These are phyloP conservation scores for Gymnosoma rotundatum DNA, from an alignment of 2,888 invertebrate genomes.

Conservation along the genomic window DNA sequence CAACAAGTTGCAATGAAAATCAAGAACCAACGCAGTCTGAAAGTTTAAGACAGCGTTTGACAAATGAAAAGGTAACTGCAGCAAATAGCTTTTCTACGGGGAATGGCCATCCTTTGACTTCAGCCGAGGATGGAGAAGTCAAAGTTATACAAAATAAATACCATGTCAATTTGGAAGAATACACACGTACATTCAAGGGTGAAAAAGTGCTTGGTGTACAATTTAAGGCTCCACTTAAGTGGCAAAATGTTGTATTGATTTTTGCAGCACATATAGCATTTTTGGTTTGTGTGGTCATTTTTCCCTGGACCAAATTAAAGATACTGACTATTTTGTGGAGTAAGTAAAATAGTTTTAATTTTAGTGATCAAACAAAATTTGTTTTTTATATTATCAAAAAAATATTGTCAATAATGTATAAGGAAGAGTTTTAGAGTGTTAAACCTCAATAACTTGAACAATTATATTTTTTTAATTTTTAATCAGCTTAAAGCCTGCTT, in stretches of 20 bases:
- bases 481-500: too few relatives aligned
- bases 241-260: slow-evolving; percentile 85
- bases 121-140: slow-evolving; percentile 63
- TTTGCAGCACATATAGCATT: slow-evolving; percentile 83
- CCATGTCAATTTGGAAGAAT: slow-evolving; percentile 77
- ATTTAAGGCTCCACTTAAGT: slow-evolving; percentile 86
- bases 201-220: slow-evolving; percentile 80
- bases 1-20: slow-evolving; percentile 61
- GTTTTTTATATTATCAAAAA: too few relatives aligned
- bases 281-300: slow-evolving; percentile 80
- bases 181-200: slow-evolving; percentile 77
- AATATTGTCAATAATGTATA: too few relatives aligned
- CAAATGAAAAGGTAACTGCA: slow-evolving; percentile 61
- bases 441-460: too few relatives aligned
- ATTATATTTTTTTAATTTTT: too few relatives aligned
- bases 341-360: slow-evolving; percentile 82
- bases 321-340: slow-evolving; percentile 84
- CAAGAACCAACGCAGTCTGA: slow-evolving; percentile 53
- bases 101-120: slow-evolving; percentile 63
- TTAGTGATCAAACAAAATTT: too few relatives aligned
- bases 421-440: too few relatives aligned
- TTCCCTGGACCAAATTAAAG: slow-evolving; percentile 77
- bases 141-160: slow-evolving; percentile 73
- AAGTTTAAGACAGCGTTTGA: slow-evolving; percentile 61
- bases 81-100: slow-evolving; percentile 59